A percentile compares a stretch with the other conserved stretches of the same genome.
Conservation (phyloP, 2,797 vertebrate species). For the Rhodeus uyekii region DNA sequence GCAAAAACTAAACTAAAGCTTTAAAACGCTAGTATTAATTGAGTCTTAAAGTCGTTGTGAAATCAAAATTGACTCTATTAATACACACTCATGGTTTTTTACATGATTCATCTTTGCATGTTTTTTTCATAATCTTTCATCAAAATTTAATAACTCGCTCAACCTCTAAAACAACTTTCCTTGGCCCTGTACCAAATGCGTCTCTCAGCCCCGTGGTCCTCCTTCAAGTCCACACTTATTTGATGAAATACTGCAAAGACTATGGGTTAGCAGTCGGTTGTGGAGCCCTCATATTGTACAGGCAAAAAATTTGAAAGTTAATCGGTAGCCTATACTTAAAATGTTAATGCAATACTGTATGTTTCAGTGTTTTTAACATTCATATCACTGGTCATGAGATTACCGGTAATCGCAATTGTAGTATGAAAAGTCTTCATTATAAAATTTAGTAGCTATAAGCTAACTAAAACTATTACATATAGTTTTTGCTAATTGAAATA, state of each 20-base stretch:
- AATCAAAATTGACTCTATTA: not conserved
- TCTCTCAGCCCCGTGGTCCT: not conserved
- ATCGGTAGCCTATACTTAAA: not conserved
- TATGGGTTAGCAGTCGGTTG: not conserved
- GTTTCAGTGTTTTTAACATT: not conserved
- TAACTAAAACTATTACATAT: not conserved
- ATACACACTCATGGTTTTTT: not conserved
- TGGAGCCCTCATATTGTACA: not conserved
- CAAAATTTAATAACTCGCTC: slow-evolving; percentile 4
- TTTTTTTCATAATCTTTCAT: slow-evolving; percentile 23
- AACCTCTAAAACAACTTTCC: not conserved
- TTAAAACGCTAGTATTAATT: not conserved
- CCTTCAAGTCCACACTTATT: not conserved
- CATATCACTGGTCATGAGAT: not conserved
- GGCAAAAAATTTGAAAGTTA: not conserved
- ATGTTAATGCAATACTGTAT: not conserved
- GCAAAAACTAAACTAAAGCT: not conserved
- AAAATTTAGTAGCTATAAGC: not conserved
- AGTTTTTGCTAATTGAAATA: not conserved
- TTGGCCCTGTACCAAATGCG: not conserved
- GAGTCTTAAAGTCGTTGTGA: not conserved
- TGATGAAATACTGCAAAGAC: not conserved
- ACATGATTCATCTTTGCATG: not conserved
- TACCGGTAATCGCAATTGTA: not conserved
- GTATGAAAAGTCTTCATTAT: not conserved